Evolutionary conservation across 2,888 invertebrate genomes (phyloP), one percentile per base, ranked within the genome.

Genomic region (Orchestes rusci): DNA sequence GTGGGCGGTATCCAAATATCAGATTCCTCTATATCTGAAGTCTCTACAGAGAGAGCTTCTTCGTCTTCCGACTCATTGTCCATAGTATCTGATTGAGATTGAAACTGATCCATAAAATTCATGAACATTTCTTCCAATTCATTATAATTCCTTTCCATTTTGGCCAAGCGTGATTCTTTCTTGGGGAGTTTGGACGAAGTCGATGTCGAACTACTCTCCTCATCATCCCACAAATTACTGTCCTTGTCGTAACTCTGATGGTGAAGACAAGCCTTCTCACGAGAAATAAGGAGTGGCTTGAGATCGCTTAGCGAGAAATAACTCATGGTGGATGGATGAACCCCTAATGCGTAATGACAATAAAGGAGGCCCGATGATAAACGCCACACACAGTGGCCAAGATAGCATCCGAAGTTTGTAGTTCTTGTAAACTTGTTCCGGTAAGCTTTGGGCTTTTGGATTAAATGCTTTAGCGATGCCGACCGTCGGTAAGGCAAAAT

Each of bases 301-400:
- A 56, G 20, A 16, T 55, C 51, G 10, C 23, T 5, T 7, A 23
- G 23, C 23, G 10, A 23, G 23, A 7, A 23, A 7, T 5, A 23
- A 10, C 10, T 23, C 23, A 23, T 23, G 5, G 5, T 23, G 23
- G 23, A 5, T 23, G 23, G 10, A 7, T 23, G 23, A 23, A 7
- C 23, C 23, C 10, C 23, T 23, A 10, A 23, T 23, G 5, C 2
- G 39, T 19, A 16, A 54, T 4, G 53, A 53, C 18, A 56, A 36
- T 5, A 40, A 36, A n/a, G 51, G 32, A 10, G 53, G 53, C 7
- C 44, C 42, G 27, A 53, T 18, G 16, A 43, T 37, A 4, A 43
- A 16, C 10, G 5, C 51, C 12, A 45, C 28, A 39, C 56, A 57
- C n/a, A 59, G 44, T 7, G 51, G 46, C 59, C 58, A 59, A 5